Conservation (phyloP, 2,797 vertebrate genomes). For the Anas acuta region DNA sequence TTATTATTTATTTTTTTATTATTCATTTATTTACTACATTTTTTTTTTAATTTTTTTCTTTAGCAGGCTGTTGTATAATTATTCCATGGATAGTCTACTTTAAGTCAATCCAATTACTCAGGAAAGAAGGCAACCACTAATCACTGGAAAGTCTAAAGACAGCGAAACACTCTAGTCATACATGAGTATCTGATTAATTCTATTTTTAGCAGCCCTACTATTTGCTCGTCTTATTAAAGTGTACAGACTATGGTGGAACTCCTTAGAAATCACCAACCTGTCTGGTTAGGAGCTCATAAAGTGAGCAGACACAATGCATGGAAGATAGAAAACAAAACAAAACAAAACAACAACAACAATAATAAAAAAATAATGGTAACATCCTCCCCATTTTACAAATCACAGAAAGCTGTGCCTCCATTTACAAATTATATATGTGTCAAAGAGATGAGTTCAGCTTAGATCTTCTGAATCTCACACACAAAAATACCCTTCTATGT, state of each 20-base stretch:
- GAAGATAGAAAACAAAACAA: fast-evolving
- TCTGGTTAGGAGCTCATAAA: neutral
- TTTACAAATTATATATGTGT: neutral
- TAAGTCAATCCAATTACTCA: neutral
- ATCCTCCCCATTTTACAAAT: neutral
- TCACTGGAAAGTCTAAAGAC: fast-evolving
- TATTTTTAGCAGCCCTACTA: neutral
- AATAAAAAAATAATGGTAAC: no score
- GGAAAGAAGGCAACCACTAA: neutral
- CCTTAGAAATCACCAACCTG: neutral
- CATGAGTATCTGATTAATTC: neutral
- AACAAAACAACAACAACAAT: no score
- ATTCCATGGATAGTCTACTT: neutral
- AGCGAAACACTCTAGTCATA: neutral
- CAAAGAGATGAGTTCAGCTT: neutral
- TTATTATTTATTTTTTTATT: neutral
- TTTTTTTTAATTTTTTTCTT: neutral
- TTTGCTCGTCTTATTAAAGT: neutral
- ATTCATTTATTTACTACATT: neutral
- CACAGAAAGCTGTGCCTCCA: neutral
- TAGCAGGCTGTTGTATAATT: neutral
- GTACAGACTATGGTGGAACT: neutral
- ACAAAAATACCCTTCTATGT: neutral
- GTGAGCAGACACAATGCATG: neutral
- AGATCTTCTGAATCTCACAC: neutral